Evolutionary conservation across 2,888 invertebrate genomes (phyloP).

Genomic region (Ornithoptera alexandrae): DNA sequence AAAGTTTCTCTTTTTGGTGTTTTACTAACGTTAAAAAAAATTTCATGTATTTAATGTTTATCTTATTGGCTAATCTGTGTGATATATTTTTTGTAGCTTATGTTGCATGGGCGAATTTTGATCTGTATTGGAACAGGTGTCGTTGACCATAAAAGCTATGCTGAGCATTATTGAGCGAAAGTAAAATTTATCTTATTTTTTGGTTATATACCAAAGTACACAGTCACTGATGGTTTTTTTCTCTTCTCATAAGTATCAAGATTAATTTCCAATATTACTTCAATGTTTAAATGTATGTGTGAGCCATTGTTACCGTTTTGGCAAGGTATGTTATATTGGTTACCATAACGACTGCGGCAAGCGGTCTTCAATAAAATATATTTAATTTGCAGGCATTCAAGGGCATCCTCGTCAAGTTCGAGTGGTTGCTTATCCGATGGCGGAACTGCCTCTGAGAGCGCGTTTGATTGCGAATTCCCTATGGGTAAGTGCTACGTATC

Average conservation of each 20-base stretch:
- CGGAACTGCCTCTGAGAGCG: constrained; percentile 84
- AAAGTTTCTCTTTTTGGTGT: not conserved
- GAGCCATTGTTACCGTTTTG: not conserved
- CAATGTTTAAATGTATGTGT: not conserved
- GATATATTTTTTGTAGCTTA: not conserved
- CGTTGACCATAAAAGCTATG: not conserved
- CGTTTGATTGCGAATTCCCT: constrained; percentile 87
- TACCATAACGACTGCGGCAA: not conserved
- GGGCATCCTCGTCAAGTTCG: constrained; percentile 91
- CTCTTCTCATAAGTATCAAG: not conserved
- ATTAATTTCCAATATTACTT: not conserved
- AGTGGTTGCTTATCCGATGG: constrained; percentile 92
- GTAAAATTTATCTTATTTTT: not conserved
- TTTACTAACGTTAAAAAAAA: not conserved
- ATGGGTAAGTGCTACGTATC: constrained; percentile 74
- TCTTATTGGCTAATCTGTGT: not conserved
- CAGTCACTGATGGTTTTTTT: not conserved
- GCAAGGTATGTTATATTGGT: not conserved
- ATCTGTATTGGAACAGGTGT: not conserved
- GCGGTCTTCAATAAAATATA: constrained; percentile 1
- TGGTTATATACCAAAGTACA: not conserved
- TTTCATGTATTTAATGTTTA: not conserved
- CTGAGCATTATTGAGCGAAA: not conserved
- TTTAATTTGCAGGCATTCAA: constrained; percentile 78
- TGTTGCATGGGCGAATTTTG: constrained; percentile 11